Evolutionary conservation across 2,113 vertebrate species (phyloP).

Genomic region (Zonotrichia leucophrys): DNA sequence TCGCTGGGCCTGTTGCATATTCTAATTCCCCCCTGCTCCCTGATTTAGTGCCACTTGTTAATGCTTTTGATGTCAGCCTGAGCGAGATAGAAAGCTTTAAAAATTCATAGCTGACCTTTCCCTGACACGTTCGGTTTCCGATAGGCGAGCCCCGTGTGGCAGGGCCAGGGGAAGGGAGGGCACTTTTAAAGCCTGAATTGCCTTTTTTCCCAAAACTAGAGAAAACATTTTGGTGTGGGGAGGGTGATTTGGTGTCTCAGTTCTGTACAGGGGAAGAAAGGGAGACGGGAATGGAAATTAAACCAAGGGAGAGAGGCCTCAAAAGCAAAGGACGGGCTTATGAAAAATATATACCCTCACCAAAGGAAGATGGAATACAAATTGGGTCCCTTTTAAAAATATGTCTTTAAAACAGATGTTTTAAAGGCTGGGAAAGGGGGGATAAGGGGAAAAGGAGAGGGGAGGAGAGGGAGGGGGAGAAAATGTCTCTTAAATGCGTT

Average conservation of each 20-base stretch:
- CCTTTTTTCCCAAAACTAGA: slow-evolving; percentile 44
- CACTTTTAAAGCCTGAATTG: neutral
- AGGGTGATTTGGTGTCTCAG: neutral
- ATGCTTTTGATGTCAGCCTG: slow-evolving; percentile 60
- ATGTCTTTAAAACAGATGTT: slow-evolving; percentile 70
- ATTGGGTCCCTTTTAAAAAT: slow-evolving; percentile 65
- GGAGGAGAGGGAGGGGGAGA: neutral
- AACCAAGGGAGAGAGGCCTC: slow-evolving; percentile 6
- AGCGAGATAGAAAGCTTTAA: slow-evolving; percentile 60
- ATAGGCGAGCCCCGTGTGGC: neutral
- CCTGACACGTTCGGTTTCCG: slow-evolving; percentile 40
- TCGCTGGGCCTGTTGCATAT: slow-evolving; percentile 42
- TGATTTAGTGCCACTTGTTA: slow-evolving; percentile 63
- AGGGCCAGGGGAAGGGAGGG: neutral
- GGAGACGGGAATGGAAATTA: slow-evolving; percentile 24
- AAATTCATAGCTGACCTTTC: slow-evolving; percentile 67
- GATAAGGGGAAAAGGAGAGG: neutral
- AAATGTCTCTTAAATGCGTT: slow-evolving; percentile 76
- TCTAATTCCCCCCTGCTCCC: slow-evolving; percentile 32
- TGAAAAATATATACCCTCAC: slow-evolving; percentile 71
- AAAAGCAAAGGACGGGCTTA: slow-evolving; percentile 42
- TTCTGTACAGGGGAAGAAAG: neutral
- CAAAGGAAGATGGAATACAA: slow-evolving; percentile 72
- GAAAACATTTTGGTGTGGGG: neutral
- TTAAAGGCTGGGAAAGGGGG: slow-evolving; percentile 48